Evolutionary conservation across 2,888 invertebrate genomes (phyloP), one percentile per base, ranked within the genome.

Genomic region (Liposcelis brunnea): DNA sequence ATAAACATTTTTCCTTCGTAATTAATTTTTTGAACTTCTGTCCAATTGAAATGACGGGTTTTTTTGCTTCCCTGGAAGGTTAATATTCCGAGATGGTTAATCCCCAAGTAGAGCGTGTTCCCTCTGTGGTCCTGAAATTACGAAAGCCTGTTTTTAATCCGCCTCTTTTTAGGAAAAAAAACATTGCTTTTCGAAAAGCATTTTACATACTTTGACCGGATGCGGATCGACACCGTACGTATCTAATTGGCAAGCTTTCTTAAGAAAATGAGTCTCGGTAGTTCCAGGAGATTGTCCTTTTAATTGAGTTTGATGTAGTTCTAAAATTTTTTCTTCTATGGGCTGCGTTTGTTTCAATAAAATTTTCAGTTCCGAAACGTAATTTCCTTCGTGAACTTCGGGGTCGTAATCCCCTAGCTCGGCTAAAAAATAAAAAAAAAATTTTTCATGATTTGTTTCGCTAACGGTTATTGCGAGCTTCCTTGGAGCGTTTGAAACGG

Each of bases 1-100:
- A 94, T 91, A 60, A 97, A 93, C 87, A 95, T 94, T 66, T 93
- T 86, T 16, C 94, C 93, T 61, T 94, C 91, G 59, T 90, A 97
- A 63, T 95, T 94, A 54, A 95, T 83, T 65, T 93, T 93, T 58
- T 87, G 85, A 43, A 97, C 84, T 62, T 94, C 91, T 49, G 76
- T 77, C 97, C 97, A 97, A 58, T 86, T 84, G 67, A 94, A 94
- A 62, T 93, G 90, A 61, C 94, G 85, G 2, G 87, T 86, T 62
- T 91, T 84, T 55, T 85, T 75, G 55, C 85, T 87, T 38, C 89
- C 89, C 64, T 93, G 89, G 66, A 93, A 94, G 43, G 93, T 91
- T 54, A 93, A 74, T 53, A 97, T 90, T 33, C 95, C 97, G 55
- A 82, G 80, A 66, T 91, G 86, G 64, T 94, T 95, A 55, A 95